Conservation (phyloP, 2,113 vertebrate genomes). For the Bubo blakistoni region DNA sequence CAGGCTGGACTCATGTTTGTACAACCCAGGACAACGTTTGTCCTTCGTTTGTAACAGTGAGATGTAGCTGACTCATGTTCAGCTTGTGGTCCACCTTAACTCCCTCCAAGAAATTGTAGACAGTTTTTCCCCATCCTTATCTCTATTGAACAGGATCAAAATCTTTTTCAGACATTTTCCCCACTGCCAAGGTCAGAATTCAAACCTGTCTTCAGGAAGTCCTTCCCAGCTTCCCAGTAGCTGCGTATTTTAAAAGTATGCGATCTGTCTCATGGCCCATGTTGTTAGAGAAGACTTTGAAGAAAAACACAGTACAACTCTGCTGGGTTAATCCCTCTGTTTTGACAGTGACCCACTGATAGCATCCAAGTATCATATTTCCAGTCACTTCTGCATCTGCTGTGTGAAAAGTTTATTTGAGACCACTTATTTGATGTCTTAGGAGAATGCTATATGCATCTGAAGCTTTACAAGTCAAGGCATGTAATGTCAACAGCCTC, state of each 20-base stretch:
- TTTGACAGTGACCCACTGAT: conserved; percentile 25
- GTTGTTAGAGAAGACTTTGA: conserved; percentile 30
- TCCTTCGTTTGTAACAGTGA: background rate
- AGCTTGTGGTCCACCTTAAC: background rate
- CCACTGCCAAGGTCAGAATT: conserved; percentile 7
- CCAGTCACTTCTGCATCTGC: conserved; percentile 33
- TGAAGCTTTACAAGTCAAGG: conserved; percentile 28
- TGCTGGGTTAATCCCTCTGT: conserved; percentile 17
- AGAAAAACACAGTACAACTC: conserved; percentile 17
- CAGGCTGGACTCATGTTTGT: background rate
- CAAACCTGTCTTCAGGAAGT: conserved; percentile 20
- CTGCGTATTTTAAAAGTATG: conserved; percentile 19
- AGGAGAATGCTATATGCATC: conserved; percentile 22
- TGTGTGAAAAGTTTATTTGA: conserved; percentile 29
- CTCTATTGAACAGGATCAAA: background rate
- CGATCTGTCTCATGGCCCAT: background rate
- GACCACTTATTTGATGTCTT: conserved; percentile 34
- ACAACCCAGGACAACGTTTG: background rate
- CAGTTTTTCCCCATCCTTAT: background rate
- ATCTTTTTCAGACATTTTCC: background rate
- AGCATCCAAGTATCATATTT: background rate
- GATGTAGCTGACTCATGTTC: background rate
- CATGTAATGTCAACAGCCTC: background rate
- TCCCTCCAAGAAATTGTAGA: background rate
- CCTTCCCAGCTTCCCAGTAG: conserved; percentile 34